phyloP scores from a whole-genome alignment of 2,888 invertebrate species.

The Agapostemon virescens region DNA sequence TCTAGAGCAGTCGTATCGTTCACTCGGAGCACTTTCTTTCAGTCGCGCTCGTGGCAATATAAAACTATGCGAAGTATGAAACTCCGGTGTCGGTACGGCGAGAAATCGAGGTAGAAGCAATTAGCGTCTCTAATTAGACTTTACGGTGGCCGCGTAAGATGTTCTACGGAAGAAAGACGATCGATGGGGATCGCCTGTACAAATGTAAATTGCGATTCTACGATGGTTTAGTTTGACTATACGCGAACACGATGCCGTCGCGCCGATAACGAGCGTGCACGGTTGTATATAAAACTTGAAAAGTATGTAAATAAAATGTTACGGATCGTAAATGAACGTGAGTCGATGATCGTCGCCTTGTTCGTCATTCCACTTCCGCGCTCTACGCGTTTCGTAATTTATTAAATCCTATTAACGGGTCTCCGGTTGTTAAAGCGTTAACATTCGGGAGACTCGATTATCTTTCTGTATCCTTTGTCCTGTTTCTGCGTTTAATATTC shows the following conservation, averaged over 20 bases:
- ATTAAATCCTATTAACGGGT: no score
- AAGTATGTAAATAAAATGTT: conserved; percentile 62
- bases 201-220: conserved; percentile 41
- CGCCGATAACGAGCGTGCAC: conserved; percentile 8
- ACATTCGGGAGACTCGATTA: no score
- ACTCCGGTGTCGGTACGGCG: conserved; percentile 13
- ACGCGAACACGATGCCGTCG: conserved; percentile 33
- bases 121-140: background rate
- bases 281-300: conserved; percentile 46
- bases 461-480: no score
- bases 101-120: background rate
- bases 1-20: conserved; percentile 18
- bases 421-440: no score
- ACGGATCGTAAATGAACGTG: conserved; percentile 17
- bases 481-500: no score
- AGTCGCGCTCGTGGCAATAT: conserved; percentile 46
- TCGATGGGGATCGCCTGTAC: conserved; percentile 6
- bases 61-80: conserved; percentile 18
- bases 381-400: no score
- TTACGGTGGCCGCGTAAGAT: background rate
- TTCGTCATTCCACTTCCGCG: no score
- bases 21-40: conserved; percentile 22
- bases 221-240: conserved; percentile 32
- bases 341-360: no score
- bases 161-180: background rate